Evolutionary conservation across 2,888 invertebrate genomes (phyloP).

Genomic region (Brenthis hecate): DNA sequence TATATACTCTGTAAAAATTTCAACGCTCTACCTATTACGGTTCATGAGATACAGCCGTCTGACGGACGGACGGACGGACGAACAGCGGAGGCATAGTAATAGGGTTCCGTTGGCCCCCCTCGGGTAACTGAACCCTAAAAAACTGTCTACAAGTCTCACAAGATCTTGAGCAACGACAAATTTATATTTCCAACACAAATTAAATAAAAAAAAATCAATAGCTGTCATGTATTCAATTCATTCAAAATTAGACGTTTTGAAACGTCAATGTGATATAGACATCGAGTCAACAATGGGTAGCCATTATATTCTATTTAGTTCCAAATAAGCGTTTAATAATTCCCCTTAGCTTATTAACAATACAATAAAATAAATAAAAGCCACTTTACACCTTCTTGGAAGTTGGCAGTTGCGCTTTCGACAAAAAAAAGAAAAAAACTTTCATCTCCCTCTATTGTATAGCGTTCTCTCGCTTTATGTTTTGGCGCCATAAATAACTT

Average conservation of each 20-base stretch:
- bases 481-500: slow-evolving; percentile 49
- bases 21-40: too few species aligned
- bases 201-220: slow-evolving; percentile 44
- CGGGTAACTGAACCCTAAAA: not conserved
- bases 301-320: slow-evolving; percentile 82
- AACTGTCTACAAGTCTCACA: slow-evolving; percentile 1
- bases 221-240: slow-evolving; percentile 30
- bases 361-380: slow-evolving; percentile 80
- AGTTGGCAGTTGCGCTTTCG: slow-evolving; percentile 69
- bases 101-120: too few species aligned
- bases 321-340: slow-evolving; percentile 81
- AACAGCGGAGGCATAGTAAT: too few species aligned
- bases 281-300: slow-evolving; percentile 67
- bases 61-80: too few species aligned
- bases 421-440: slow-evolving; percentile 56
- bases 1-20: too few species aligned
- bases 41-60: too few species aligned
- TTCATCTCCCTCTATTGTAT: slow-evolving; percentile 50
- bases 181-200: slow-evolving; percentile 71
- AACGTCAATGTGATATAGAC: slow-evolving; percentile 67
- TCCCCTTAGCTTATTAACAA: slow-evolving; percentile 80
- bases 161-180: slow-evolving; percentile 45
- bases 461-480: slow-evolving; percentile 55
- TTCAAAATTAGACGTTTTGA: slow-evolving; percentile 55
- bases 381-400: slow-evolving; percentile 82